A percentile compares a stretch with the other conserved stretches of the same genome.
These are phyloP conservation scores for Dendroctonus ponderosae DNA, from an alignment of 1,140 invertebrate species.

Conservation along the genomic window DNA sequence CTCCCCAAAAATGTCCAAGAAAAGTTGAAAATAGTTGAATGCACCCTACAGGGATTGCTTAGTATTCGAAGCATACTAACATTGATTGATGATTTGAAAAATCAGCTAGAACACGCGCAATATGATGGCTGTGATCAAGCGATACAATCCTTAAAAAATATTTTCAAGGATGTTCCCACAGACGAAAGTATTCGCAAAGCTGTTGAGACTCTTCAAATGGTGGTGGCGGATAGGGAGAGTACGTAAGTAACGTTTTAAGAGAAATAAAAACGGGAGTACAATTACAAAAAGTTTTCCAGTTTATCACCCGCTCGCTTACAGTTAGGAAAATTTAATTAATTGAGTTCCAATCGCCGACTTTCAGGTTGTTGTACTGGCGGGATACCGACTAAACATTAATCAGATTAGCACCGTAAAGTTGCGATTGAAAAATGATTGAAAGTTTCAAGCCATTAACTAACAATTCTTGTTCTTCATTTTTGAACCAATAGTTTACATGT, in stretches of 20 bases:
- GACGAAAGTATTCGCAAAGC: conserved; percentile 54
- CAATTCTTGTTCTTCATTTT: too few relatives aligned
- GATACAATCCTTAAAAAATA: conserved; percentile 53
- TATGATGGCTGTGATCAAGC: conserved; percentile 54
- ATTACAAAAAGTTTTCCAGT: too few relatives aligned
- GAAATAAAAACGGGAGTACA: background rate
- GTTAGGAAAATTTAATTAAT: too few relatives aligned
- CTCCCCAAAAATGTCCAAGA: conserved; percentile 50
- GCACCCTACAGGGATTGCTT: conserved; percentile 54
- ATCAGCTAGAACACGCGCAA: conserved; percentile 51
- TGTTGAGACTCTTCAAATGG: conserved; percentile 54
- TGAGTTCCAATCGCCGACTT: too few relatives aligned
- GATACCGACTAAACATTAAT: too few relatives aligned
- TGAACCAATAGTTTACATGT: too few relatives aligned
- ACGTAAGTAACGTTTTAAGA: conserved; percentile 4
- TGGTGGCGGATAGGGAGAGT: conserved; percentile 5
- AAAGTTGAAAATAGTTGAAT: conserved; percentile 55
- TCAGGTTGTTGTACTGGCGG: too few relatives aligned
- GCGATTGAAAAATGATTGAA: too few relatives aligned
- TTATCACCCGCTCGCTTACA: too few relatives aligned
- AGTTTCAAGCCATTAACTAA: too few relatives aligned
- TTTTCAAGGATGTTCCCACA: conserved; percentile 52
- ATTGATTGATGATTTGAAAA: conserved; percentile 52
- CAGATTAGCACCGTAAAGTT: too few relatives aligned
- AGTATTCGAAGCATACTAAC: conserved; percentile 56